Base-by-base conservation (phyloP, 2,113 vertebrate genomes). In the Nothobranchius kuhntae region DNA sequence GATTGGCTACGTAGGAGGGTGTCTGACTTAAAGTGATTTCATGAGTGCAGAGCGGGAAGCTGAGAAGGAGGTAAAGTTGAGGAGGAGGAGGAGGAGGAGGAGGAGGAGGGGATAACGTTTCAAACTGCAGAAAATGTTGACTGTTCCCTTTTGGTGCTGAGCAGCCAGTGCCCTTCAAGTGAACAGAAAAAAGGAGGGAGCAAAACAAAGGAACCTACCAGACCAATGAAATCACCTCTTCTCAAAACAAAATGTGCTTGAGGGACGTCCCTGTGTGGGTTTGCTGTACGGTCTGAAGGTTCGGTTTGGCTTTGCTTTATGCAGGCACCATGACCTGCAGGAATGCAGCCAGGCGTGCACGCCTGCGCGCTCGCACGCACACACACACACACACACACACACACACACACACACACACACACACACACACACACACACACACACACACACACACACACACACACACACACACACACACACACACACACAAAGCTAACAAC, bases 11-110 rank as follows among this genome's bases (percentile, higher is more conserved):
- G 11, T 51, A 42, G 11, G 53, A 77, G 55, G 74, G 76, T 71
- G 71, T 58, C 55, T 69, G 77, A 71, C 54, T 68, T 67, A 44
- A 65, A 84, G 67, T 64, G 78, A 86, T 86, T 84, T 82, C 61
- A 59, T 46, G 69, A 77, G 71, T 59, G 17, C 61, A 59, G 45
- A 77, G 71, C 59, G 17, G 45, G 57, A 61, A 17, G 59, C 58
- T 62, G 54, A 65, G 71, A 48, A 44, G 54, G 73, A 65, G 75
- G 45, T 47, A 21, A 66, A 62, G 51, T 13, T n/a, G 35, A 64
- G 78, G 80, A 21, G 36, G 30, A 30, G 36, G 30, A 30, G 71
- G 48, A 44, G 54, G 73, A 65, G 75, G 45, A 60, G 51, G 40
- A 66, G 78, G 80, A 26, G 36, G 35, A 56, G 54, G 36, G 36